Base-by-base conservation (phyloP, 2,797 vertebrate species). In the Sebastolobus altivelis region DNA sequence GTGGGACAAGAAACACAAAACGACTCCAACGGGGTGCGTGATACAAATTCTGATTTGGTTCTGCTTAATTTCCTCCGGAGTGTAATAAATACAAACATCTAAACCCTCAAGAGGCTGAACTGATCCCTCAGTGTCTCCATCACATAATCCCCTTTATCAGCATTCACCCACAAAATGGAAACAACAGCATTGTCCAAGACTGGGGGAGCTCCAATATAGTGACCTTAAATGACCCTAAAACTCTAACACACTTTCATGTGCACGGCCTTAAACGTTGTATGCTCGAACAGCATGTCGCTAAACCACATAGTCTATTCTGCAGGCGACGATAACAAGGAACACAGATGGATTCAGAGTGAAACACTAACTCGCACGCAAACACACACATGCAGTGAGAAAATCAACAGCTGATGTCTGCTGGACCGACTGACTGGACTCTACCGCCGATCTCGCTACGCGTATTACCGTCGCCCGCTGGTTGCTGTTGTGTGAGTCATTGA, bases 331-430 rank as follows among this genome's bases (percentile, higher is more conserved):
- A 61, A 61, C 10, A 61, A 58, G 46, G 5, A 61, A 38, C n/a
- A 31, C 49, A 65, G 70, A 87, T 67, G 65, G 43, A 63, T 16
- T 20, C 38, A 33, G 37, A 69, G 31, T 25, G 40, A 75, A 72
- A 63, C 12, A 9, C 54, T 81, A 29, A 65, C 61, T 35, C 4
- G 43, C 58, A 70, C 52, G 33, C 61, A 56, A 9, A 54, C 11
- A 13, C 61, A 85, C 75, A 83, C 72, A 71, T 33, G 37, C 65
- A 79, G 76, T 83, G 77, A 88, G 86, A 79, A 87, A 86, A 82
- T 65, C 79, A 81, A 80, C 91, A 93, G 92, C 91, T 92, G 92
- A 94, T 79, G 72, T 80, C 86, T 86, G 87, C 86, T 90, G 90
- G 87, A 87, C 37, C 54, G 78, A 74, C 68, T 31, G 65, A 70